Evolutionary conservation across 2,888 invertebrate genomes (phyloP).

Genomic region (Limnephilus lunatus): DNA sequence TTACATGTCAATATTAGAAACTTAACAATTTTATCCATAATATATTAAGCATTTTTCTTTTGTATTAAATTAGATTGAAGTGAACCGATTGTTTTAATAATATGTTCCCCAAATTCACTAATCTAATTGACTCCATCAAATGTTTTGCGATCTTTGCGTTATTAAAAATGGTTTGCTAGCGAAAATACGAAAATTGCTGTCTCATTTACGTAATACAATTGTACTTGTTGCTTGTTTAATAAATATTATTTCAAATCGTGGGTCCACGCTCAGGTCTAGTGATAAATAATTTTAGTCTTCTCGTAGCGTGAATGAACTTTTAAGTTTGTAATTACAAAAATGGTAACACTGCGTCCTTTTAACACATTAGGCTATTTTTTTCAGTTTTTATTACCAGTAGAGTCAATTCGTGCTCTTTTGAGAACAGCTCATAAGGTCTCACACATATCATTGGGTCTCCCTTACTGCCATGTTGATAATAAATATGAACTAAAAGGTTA

Average conservation of each 20-base stretch:
- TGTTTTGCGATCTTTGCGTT: not conserved
- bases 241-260: not conserved
- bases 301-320: not conserved
- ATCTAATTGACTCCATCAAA: not conserved
- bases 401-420: no score
- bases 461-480: no score
- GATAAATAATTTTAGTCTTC: no score
- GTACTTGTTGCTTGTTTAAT: not conserved
- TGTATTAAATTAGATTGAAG: not conserved
- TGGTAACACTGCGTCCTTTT: not conserved
- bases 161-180: not conserved
- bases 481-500: no score
- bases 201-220: not conserved
- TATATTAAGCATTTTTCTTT: not conserved
- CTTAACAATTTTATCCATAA: not conserved
- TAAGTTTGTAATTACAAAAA: not conserved
- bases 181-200: not conserved
- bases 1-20: constrained; percentile 2
- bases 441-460: no score
- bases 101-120: not conserved
- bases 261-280: not conserved
- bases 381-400: no score
- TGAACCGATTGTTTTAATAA: not conserved
- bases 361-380: no score
- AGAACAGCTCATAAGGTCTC: no score